Evolutionary conservation across 2,797 vertebrate genomes (phyloP), one percentile per base, ranked within the genome.

Genomic region (Calcarius lapponicus): DNA sequence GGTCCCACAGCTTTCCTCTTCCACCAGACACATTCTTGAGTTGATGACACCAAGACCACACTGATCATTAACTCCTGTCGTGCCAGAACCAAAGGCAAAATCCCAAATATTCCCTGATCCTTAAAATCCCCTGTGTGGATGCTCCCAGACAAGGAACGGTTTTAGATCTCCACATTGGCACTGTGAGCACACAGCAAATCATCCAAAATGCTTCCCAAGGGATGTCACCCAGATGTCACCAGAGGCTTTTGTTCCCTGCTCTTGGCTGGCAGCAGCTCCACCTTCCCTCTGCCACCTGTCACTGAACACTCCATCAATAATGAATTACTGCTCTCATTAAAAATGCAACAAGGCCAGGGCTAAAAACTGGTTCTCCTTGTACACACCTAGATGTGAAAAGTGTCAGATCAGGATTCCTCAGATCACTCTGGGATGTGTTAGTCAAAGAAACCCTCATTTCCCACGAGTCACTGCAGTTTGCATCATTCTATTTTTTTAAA

Each of bases 211-310:
- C 60, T 67, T 67, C 90, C 81, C 64, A 12, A 11, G n/a, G 24
- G 58, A 66, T 0, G 0, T 14, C 73, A 38, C 40, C 42, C 17
- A 53, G 24, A 51, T 0, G 6, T 1, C 7, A 34, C 31, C 5
- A 0, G 48, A 28, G 53, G 57, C 22, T 76, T 66, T 32, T 88
- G 69, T 24, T 50, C 67, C 75, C 80, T 89, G 24, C 20, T 3
- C 53, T 5, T 10, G 26, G 58, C 20, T 15, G 21, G 73, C 67
- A 80, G 8, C 57, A 42, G 40, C 65, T 22, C 50, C 66, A 24
- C 54, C 62, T n/a, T 47, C 34, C 36, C 78, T 12, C 31, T 54
- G 42, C 80, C 87, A 83, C 87, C 87, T 34, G 69, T 2, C 83
- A 76, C 51, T 73, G 67, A 29, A 31, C 60, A 20, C 58, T 38